A percentile compares a stretch with the other conserved stretches of the same genome.
Evolutionary conservation across 2,113 vertebrate genomes (phyloP).

Genomic region (Pipa parva): DNA sequence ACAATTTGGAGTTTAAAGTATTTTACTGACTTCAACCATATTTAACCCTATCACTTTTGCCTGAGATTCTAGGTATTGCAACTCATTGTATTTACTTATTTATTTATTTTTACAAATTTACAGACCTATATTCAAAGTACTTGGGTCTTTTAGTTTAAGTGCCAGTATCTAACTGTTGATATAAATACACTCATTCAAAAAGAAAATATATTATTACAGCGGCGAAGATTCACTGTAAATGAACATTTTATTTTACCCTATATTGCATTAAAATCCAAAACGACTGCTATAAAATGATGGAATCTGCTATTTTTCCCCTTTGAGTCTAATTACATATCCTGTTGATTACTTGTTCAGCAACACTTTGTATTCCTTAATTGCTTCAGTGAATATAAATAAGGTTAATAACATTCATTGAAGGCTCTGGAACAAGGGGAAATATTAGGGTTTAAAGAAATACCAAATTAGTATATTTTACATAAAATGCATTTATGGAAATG

Average conservation of each 20-base stretch:
- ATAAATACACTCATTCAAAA: too few relatives aligned
- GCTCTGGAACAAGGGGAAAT: slow-evolving; percentile 4
- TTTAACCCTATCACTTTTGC: too few relatives aligned
- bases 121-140: too few relatives aligned
- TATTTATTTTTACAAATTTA: too few relatives aligned
- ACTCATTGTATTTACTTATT: too few relatives aligned
- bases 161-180: too few relatives aligned
- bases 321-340: slow-evolving; percentile 65
- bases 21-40: too few relatives aligned
- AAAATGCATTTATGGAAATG: not conserved
- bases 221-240: too few relatives aligned
- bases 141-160: too few relatives aligned
- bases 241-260: slow-evolving; percentile 44
- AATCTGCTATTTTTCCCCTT: slow-evolving; percentile 37
- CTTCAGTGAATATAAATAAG: slow-evolving; percentile 61
- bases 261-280: slow-evolving; percentile 30
- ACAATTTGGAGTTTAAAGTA: too few relatives aligned
- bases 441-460: slow-evolving; percentile 11
- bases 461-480: slow-evolving; percentile 8
- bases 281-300: slow-evolving; percentile 6
- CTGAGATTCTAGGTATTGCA: too few relatives aligned
- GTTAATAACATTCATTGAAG: slow-evolving; percentile 48
- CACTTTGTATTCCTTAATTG: slow-evolving; percentile 61
- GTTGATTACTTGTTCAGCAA: slow-evolving; percentile 62
- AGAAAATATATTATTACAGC: too few relatives aligned